Evolutionary conservation across 2,888 invertebrate species (phyloP).

Genomic region (Nomada fucata): DNA sequence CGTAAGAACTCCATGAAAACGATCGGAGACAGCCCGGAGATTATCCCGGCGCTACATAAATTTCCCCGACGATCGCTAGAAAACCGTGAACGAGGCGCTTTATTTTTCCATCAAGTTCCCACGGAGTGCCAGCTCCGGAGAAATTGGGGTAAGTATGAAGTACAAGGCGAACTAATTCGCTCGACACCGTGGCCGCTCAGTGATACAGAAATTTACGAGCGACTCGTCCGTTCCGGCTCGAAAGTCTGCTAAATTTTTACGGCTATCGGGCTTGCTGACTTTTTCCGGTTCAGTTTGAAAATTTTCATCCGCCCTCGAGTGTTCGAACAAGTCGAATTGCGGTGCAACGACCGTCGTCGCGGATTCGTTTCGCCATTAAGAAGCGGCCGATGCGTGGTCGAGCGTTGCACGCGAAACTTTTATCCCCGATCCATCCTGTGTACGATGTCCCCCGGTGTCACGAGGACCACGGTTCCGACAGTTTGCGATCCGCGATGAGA

Average conservation of each 20-base stretch:
- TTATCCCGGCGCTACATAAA: constrained; percentile 14
- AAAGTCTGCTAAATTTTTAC: not conserved
- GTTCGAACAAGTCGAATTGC: not conserved
- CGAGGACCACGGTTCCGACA: no score
- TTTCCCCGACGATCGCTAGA: not conserved
- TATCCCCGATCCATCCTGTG: no score
- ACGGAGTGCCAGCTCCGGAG: not conserved
- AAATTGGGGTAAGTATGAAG: constrained; percentile 35
- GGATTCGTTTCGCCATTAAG: no score
- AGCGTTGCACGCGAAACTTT: not conserved
- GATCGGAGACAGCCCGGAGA: not conserved
- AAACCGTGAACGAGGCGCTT: not conserved
- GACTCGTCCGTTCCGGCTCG: constrained; percentile 3
- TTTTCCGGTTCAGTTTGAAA: not conserved
- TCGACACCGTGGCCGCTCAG: not conserved
- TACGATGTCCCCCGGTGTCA: not conserved
- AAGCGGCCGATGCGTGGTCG: not conserved
- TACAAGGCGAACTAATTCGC: constrained; percentile 27
- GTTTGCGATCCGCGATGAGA: no score
- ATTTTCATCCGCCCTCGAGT: not conserved
- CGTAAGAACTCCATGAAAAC: not conserved
- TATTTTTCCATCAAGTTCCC: not conserved
- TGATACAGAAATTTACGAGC: constrained; percentile 38
- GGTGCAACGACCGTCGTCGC: not conserved
- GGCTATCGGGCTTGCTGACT: not conserved